Evolutionary conservation across 2,113 vertebrate genomes (phyloP), one percentile per base, ranked within the genome.

Genomic region (Elanus axillaris): DNA sequence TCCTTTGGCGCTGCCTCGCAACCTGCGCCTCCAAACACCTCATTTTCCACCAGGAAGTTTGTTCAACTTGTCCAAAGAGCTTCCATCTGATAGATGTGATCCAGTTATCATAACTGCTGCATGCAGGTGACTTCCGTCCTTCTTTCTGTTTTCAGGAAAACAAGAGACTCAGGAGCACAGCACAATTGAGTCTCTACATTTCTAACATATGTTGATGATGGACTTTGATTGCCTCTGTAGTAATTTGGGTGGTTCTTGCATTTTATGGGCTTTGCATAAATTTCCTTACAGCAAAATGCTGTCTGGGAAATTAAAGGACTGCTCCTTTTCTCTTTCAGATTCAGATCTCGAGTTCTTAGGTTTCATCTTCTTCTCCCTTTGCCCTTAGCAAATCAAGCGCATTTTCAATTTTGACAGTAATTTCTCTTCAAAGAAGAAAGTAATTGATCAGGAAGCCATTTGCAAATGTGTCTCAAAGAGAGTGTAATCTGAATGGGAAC

Each of bases 21-120:
- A 43, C 43, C 36, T 14, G 7, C 42, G 42, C 36, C 58, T 52
- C 27, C 45, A 52, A 47, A 50, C 45, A 47, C 25, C 17, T 27
- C 25, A 42, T 53, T 74, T 74, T 27, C 59, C 29, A 66, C 45
- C 52, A 74, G 40, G 9, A 74, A 40, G 15, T 27, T n/a, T 6
- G 5, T 48, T 16, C 20, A 8, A 16, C 40, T 68, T 42, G 14
- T 32, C 47, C n/a, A 23, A 16, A 62, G 42, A 36, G 15, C 29
- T 73, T 59, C 45, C 40, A n/a, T 11, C 31, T 6, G 10, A 40
- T 2, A 67, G 45, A 53, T 0, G 1, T 3, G 17, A 32, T 13
- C n/a, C 53, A 13, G 13, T 5, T 22, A 18, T 5, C 2, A 0
- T 3, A 18, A 31, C 40, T 13, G 17, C 25, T 31, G 26, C 10